phyloP scores from a whole-genome alignment of 2,888 invertebrate genomes.

The Erebia palarica region DNA sequence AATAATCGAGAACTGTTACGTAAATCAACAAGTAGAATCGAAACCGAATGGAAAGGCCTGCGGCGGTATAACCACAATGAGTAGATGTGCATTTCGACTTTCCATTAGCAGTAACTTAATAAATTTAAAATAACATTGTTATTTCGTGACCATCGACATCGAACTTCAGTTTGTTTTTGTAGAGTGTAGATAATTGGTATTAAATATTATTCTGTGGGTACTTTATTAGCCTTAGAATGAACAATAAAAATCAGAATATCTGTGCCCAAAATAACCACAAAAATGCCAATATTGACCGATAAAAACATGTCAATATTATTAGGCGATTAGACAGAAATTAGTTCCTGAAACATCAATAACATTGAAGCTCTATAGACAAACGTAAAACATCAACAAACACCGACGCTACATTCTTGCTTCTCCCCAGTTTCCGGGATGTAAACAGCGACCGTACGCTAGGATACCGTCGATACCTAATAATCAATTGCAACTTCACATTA shows the following conservation, averaged over 20 bases:
- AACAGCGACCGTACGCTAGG: slow-evolving; percentile 14
- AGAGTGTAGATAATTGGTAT: neutral
- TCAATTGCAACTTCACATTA: slow-evolving; percentile 29
- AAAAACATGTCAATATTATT: neutral
- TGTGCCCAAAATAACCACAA: no score
- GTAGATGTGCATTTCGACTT: slow-evolving; percentile 53
- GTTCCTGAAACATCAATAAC: neutral
- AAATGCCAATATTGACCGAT: neutral
- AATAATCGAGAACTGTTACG: slow-evolving; percentile 41
- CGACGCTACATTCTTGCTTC: slow-evolving; percentile 11
- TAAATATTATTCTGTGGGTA: neutral
- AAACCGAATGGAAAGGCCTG: slow-evolving; percentile 50
- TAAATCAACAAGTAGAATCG: slow-evolving; percentile 52
- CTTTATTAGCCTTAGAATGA: neutral
- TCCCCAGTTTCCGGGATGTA: slow-evolving; percentile 20
- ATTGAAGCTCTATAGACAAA: neutral
- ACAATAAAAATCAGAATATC: neutral
- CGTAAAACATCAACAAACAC: neutral
- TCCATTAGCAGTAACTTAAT: slow-evolving; percentile 75
- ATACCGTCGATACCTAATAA: slow-evolving; percentile 17
- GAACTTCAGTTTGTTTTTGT: slow-evolving; percentile 22
- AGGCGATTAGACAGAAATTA: neutral
- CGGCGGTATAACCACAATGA: slow-evolving; percentile 62
- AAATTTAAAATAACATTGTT: slow-evolving; percentile 47
- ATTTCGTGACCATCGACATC: slow-evolving; percentile 35